Conservation (phyloP, 2,797 vertebrate species). For the Hozukius guyotensis region DNA sequence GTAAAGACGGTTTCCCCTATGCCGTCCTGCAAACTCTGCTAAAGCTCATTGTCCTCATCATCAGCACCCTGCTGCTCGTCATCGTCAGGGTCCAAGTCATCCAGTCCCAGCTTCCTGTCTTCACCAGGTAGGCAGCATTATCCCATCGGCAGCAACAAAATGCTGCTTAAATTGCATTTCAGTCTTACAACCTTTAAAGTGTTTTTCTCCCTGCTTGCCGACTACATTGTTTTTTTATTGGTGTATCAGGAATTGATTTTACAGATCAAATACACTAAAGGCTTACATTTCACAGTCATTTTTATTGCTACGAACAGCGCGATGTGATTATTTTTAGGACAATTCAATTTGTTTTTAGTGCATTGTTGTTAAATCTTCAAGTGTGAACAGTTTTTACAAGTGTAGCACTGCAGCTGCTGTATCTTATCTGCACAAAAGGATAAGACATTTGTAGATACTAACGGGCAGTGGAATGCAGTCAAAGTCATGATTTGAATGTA, state of each 20-base stretch:
- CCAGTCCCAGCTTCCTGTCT: constrained; percentile 97
- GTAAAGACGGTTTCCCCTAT: constrained; percentile 92
- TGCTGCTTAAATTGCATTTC: not conserved
- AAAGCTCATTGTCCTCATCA: constrained; percentile 95
- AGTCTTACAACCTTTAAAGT: not conserved
- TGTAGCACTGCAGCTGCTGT: not conserved
- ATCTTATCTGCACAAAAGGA: constrained; percentile 2
- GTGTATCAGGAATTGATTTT: not conserved
- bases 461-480: not conserved
- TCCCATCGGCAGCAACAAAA: not conserved
- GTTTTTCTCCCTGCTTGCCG: not conserved
- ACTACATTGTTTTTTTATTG: not conserved
- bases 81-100: constrained; percentile 97
- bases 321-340: not conserved
- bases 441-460: constrained; percentile 3
- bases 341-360: not conserved
- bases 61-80: constrained; percentile 95
- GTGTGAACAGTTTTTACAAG: not conserved
- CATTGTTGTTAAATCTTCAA: not conserved
- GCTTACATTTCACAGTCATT: not conserved
- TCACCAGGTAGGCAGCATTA: constrained; percentile 88
- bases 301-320: not conserved
- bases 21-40: constrained; percentile 92
- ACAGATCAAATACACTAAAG: not conserved
- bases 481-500: constrained; percentile 21